These are phyloP conservation scores for silkworm (Bombyx mori) DNA, from an alignment of 1,140 invertebrate genomes.

Conservation along the genomic window ASM3026992v2 NC_085131.1:6220501-6221000, in stretches of 20 bases:
- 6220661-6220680: background rate
- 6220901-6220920: too few relatives aligned
- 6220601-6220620: constrained; percentile 56
- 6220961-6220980: too few relatives aligned
- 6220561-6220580: constrained; percentile 60
- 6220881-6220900: constrained; percentile 26
- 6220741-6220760: background rate
- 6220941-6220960: too few relatives aligned
- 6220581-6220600: constrained; percentile 51
- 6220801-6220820: constrained; percentile 51
- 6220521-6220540: constrained; percentile 57
- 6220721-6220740: too few relatives aligned
- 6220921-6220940: too few relatives aligned
- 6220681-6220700: too few relatives aligned
- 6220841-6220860: constrained; percentile 59
- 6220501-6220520: constrained; percentile 57
- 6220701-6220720: too few relatives aligned
- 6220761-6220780: constrained; percentile 51
- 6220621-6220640: constrained; percentile 39
- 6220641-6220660: constrained; percentile 9
- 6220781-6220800: constrained; percentile 53
- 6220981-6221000: too few relatives aligned
- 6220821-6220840: constrained; percentile 63
- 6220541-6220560: constrained; percentile 25
- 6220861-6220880: constrained; percentile 48